Conservation (phyloP, 2,113 vertebrate genomes). For the Sprattus sprattus region DNA sequence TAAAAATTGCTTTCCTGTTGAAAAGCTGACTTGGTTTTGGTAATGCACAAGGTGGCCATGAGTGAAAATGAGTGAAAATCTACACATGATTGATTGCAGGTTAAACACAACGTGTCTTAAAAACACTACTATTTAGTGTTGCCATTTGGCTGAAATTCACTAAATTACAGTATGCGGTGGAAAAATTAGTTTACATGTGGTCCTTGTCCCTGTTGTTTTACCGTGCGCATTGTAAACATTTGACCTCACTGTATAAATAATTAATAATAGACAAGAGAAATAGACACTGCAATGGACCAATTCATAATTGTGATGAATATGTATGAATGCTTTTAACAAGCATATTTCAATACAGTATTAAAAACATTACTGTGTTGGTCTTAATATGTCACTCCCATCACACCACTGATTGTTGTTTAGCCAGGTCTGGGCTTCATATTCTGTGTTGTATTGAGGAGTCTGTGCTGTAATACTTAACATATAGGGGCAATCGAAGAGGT, state of each 20-base stretch:
- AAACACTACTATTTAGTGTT: background rate
- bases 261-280: background rate
- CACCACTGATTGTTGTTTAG: background rate
- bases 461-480: background rate
- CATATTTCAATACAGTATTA: background rate
- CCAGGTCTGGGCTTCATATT: background rate
- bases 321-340: background rate
- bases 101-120: background rate
- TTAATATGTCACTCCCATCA: background rate
- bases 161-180: background rate
- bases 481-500: background rate
- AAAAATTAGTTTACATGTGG: background rate
- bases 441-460: background rate
- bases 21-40: background rate
- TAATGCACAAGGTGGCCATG: background rate
- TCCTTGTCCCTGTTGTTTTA: background rate
- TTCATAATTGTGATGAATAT: background rate
- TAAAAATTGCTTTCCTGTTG: background rate
- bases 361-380: background rate
- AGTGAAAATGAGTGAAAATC: background rate
- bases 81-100: background rate
- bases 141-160: background rate
- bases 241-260: background rate
- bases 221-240: background rate
- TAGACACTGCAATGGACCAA: background rate